Conservation (phyloP, 2,113 vertebrate genomes). For the Hemibagrus wyckioides region DNA sequence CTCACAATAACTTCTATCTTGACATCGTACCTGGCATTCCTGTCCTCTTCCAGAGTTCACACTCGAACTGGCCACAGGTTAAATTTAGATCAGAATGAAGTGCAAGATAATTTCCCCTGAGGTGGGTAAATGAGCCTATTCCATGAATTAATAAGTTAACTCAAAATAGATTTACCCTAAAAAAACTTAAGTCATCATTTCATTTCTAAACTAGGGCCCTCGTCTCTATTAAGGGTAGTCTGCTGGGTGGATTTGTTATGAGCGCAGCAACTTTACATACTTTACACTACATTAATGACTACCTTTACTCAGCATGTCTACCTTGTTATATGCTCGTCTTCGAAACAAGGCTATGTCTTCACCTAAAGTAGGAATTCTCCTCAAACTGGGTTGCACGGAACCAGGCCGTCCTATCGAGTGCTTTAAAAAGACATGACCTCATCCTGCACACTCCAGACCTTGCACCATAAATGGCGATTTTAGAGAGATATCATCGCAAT, state of each 20-base stretch:
- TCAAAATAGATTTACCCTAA: slow-evolving; percentile 59
- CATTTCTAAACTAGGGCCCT: slow-evolving; percentile 11
- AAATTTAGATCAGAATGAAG: slow-evolving; percentile 64
- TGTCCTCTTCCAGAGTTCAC: slow-evolving; percentile 39
- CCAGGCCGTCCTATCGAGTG: slow-evolving; percentile 40
- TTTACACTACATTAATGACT: background rate
- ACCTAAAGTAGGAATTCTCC: slow-evolving; percentile 19
- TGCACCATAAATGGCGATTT: slow-evolving; percentile 69
- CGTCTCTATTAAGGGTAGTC: slow-evolving; percentile 11
- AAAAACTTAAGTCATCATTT: slow-evolving; percentile 15
- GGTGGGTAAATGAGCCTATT: slow-evolving; percentile 65
- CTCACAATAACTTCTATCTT: background rate
- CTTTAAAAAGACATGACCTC: slow-evolving; percentile 74
- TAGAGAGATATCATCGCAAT: slow-evolving; percentile 43
- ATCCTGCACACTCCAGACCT: slow-evolving; percentile 61
- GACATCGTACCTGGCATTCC: slow-evolving; percentile 10
- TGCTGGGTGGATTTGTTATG: background rate
- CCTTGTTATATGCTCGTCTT: background rate
- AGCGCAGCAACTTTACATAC: background rate
- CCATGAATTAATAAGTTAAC: slow-evolving; percentile 71
- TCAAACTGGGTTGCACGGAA: slow-evolving; percentile 46
- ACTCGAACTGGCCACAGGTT: slow-evolving; percentile 49
- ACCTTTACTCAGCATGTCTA: background rate
- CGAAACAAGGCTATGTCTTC: background rate
- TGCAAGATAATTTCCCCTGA: slow-evolving; percentile 71